Conservation (phyloP, 2,113 vertebrate genomes). For the Mus pahari region DNA sequence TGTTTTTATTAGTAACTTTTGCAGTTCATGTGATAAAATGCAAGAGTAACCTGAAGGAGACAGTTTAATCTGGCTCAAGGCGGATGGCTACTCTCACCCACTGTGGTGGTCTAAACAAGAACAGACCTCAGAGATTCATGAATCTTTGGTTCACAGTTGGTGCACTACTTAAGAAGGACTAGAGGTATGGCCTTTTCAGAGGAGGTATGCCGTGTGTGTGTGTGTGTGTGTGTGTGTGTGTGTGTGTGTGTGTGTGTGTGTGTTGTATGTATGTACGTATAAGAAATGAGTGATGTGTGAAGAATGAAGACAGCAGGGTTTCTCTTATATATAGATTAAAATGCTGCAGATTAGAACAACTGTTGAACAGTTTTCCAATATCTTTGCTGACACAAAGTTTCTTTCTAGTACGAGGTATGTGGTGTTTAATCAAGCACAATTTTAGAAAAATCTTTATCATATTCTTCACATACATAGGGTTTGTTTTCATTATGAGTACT, state of each 20-base stretch:
- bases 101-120: background rate
- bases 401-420: background rate
- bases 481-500: background rate
- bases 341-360: background rate
- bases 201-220: background rate
- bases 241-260: too few species aligned
- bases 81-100: background rate
- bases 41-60: background rate
- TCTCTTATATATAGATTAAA: background rate
- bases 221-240: too few species aligned
- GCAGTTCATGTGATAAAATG: background rate
- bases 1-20: background rate
- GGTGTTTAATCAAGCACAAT: background rate
- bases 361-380: background rate
- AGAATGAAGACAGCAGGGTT: background rate
- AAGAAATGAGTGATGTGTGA: background rate
- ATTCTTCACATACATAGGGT: background rate
- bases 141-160: background rate
- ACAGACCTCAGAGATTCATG: background rate
- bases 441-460: background rate
- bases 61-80: background rate
- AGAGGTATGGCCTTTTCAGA: background rate
- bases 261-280: too few species aligned
- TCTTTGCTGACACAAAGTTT: background rate
- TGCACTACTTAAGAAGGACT: background rate